These are phyloP conservation scores for Lepilemur septentrionalis DNA, from an alignment of 2,797 vertebrate genomes.

Conservation along the genomic window DNA sequence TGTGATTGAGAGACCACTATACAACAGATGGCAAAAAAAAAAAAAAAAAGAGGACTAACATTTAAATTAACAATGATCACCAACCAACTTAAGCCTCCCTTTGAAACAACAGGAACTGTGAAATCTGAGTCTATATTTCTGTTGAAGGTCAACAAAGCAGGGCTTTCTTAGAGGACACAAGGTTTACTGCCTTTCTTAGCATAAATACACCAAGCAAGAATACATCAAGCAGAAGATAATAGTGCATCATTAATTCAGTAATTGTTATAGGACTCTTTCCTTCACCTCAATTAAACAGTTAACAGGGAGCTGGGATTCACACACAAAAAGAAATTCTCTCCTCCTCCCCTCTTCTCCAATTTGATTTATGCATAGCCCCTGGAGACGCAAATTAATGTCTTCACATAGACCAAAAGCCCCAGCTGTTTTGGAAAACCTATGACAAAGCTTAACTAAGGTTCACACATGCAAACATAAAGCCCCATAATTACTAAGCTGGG, in stretches of 20 bases:
- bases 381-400: slow-evolving; percentile 74
- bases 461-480: slow-evolving; percentile 69
- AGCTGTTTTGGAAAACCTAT: slow-evolving; percentile 76
- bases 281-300: slow-evolving; percentile 75
- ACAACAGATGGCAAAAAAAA: slow-evolving; percentile 67
- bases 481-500: slow-evolving; percentile 68
- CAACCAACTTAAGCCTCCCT: slow-evolving; percentile 53
- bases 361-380: slow-evolving; percentile 75
- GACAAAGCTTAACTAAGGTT: slow-evolving; percentile 78
- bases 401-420: slow-evolving; percentile 73
- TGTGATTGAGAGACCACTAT: slow-evolving; percentile 33
- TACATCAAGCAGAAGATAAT: slow-evolving; percentile 70
- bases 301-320: slow-evolving; percentile 61
- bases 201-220: slow-evolving; percentile 58
- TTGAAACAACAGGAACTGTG: slow-evolving; percentile 68
- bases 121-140: slow-evolving; percentile 66
- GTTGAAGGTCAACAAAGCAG: slow-evolving; percentile 61
- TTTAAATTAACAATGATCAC: slow-evolving; percentile 70
- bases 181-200: slow-evolving; percentile 56
- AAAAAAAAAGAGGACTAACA: slow-evolving; percentile 52
- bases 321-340: slow-evolving; percentile 67
- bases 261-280: slow-evolving; percentile 68
- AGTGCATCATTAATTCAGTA: slow-evolving; percentile 67
- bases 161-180: slow-evolving; percentile 36
- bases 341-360: slow-evolving; percentile 55